Base-by-base conservation (phyloP, 2,888 invertebrate species). In the Aleiodes alternator region DNA sequence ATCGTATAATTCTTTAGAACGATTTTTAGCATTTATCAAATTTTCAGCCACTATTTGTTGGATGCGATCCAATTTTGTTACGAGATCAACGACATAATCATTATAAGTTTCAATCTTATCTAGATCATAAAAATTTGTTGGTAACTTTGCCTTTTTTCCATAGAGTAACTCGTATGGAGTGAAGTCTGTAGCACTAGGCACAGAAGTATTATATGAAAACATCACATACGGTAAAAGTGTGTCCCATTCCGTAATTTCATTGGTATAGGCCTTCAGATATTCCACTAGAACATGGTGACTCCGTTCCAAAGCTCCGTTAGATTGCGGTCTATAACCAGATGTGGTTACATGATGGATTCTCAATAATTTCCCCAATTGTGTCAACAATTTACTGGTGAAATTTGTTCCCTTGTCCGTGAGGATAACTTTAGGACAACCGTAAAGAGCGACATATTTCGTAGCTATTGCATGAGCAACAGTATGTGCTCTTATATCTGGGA, bases 101-200 rank as follows among this genome's bases (percentile, higher is more conserved):
- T n/a, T n/a, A n/a, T n/a, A n/a, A n/a, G n/a, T 76, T 11, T 59
- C 61, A 0, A 75, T 4, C 55, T 77, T 53, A 4, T 61, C 72
- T 51, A 59, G 34, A 1, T 16, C 12, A 3, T 66, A 71, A 34
- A 64, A 73, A 12, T 43, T 14, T 4, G 53, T 69, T 6, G 79
- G 78, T 0, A 75, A 2, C 5, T 75, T 57, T 0, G 76, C 69
- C 0, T 11, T 9, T 68, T 38, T 73, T 0, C 74, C 76, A 9
- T 74, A 76, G 1, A 77, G 23, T 50, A 79, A n/a, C 68, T 78
- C 73, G 23, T 50, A 75, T 0, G 78, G 75, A 0, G 76, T 68
- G 9, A 56, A 56, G 9, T 56, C 14, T 3, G 56, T 56, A 16
- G 56, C 14, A 56, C 8, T 56, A 14, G 3, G 56, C 3, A 34